phyloP scores from a whole-genome alignment of 2,113 vertebrate species.

The Cariama cristata region DNA sequence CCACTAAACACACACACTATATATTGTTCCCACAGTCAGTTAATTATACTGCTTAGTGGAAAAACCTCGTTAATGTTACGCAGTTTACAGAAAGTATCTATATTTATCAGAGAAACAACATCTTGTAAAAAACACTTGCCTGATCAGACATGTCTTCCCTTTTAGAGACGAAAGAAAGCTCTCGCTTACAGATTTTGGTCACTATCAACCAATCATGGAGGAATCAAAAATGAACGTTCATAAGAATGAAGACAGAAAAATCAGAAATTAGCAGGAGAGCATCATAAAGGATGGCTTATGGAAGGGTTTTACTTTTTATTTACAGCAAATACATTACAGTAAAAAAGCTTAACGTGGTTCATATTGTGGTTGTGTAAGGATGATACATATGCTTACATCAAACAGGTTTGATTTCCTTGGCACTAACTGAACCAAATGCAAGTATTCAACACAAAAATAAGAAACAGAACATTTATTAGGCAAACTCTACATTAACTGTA shows the following conservation, averaged over 20 bases:
- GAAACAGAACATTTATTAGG: slow-evolving; percentile 33
- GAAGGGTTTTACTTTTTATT: slow-evolving; percentile 46
- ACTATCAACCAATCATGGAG: background rate
- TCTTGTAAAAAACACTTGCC: background rate
- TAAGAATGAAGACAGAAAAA: background rate
- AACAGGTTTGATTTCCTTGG: slow-evolving; percentile 12
- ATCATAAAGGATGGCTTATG: background rate
- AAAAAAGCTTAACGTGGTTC: slow-evolving; percentile 31
- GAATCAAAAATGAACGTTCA: background rate
- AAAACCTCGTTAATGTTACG: background rate
- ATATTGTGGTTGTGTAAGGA: background rate
- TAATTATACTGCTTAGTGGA: slow-evolving; percentile 12
- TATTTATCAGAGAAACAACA: background rate
- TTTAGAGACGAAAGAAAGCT: background rate
- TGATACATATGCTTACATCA: background rate
- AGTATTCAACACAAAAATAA: slow-evolving; percentile 19
- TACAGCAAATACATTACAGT: slow-evolving; percentile 70
- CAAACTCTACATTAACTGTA: slow-evolving; percentile 28
- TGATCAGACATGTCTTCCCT: background rate
- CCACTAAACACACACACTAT: background rate
- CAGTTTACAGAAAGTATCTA: slow-evolving; percentile 7
- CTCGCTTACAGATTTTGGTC: background rate
- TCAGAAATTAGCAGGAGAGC: background rate
- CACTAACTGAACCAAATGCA: background rate
- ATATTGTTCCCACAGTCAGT: background rate